Conservation (phyloP, 2,113 vertebrate genomes). For the Oreochromis niloticus region DNA sequence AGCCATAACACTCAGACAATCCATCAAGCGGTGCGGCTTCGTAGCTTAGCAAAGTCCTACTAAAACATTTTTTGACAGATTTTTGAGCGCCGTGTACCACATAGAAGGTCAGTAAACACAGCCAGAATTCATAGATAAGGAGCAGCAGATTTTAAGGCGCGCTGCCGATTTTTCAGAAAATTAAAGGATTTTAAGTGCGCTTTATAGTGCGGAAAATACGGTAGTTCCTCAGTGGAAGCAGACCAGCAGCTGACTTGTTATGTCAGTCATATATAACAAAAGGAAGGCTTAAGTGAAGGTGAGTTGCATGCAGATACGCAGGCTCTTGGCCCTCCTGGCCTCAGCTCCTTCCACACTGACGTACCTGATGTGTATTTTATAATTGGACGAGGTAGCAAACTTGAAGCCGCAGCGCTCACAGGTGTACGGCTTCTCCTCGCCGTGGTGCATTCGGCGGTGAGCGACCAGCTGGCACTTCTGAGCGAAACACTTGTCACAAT, state of each 20-base stretch:
- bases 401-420: slow-evolving; percentile 67
- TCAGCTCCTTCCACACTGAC: not conserved
- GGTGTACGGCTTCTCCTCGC: slow-evolving; percentile 63
- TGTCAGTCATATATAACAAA: not conserved
- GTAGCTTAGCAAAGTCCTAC: too few species aligned
- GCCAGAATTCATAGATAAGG: too few species aligned
- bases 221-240: not conserved
- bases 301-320: not conserved
- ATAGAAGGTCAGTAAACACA: too few species aligned
- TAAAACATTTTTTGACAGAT: too few species aligned
- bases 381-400: slow-evolving; percentile 69
- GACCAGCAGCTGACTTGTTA: rapidly evolving
- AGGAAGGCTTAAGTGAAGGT: not conserved
- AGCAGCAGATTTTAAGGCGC: too few species aligned
- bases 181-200: too few species aligned
- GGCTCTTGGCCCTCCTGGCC: not conserved
- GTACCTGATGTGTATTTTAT: slow-evolving; percentile 69
- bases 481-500: slow-evolving; percentile 66
- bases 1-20: too few species aligned
- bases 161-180: too few species aligned
- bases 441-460: slow-evolving; percentile 64
- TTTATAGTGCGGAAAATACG: too few species aligned
- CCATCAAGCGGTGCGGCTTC: too few species aligned
- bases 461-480: slow-evolving; percentile 71
- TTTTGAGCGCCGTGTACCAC: too few species aligned